A percentile compares a stretch with the other conserved stretches of the same genome.
Conservation (phyloP, 2,888 invertebrate genomes). For the Sesia bembeciformis region DNA sequence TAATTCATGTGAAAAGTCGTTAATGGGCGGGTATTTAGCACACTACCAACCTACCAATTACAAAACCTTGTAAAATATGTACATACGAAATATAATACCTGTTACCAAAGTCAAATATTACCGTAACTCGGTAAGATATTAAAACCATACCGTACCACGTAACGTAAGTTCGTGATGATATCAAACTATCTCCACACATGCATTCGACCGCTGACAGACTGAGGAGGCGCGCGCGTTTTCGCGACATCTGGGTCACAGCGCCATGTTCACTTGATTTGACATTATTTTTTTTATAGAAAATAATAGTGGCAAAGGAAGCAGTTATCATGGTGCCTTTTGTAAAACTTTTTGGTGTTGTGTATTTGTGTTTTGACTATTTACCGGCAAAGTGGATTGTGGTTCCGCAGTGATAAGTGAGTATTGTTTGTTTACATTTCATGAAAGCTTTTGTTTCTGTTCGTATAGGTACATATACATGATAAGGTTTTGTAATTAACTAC, state of each 20-base stretch:
- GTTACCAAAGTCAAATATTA: constrained; percentile 37
- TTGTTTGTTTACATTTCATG: neutral
- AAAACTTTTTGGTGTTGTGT: neutral
- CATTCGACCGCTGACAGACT: constrained; percentile 47
- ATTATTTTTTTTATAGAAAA: neutral
- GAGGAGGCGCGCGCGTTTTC: constrained; percentile 36
- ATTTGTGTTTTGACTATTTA: neutral
- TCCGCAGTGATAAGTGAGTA: neutral
- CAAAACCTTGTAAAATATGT: neutral
- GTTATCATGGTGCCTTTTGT: neutral
- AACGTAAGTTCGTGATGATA: constrained; percentile 23
- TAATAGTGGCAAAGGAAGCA: neutral
- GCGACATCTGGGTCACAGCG: constrained; percentile 31
- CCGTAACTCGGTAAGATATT: constrained; percentile 22
- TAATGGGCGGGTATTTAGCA: too few relatives aligned
- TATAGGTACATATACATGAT: too few relatives aligned
- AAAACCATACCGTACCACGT: constrained; percentile 6
- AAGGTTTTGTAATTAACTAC: too few relatives aligned
- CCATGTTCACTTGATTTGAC: constrained; percentile 20
- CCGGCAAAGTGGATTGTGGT: neutral
- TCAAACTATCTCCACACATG: constrained; percentile 18
- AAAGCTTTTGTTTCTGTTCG: too few relatives aligned
- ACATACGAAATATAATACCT: constrained; percentile 1
- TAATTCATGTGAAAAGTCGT: too few relatives aligned
- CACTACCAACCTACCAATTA: neutral